Percentiles rank a stretch among this genome's conserved stretches.
Evolutionary conservation across 2,797 vertebrate species (phyloP).

Genomic region (Anomalospiza imberbis): DNA sequence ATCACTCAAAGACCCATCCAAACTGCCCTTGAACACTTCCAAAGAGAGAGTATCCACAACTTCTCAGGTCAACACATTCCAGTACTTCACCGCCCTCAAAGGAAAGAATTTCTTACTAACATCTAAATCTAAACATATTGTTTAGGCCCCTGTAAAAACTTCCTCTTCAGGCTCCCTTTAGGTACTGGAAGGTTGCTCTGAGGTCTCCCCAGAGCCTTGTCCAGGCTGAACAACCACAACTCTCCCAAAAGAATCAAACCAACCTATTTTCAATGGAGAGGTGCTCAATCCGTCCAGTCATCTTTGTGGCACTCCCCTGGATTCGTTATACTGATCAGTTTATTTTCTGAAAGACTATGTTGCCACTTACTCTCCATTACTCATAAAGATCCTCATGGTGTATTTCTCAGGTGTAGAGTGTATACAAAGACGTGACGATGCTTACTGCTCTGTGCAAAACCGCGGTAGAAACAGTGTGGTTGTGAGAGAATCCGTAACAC

Average conservation of each 20-base stretch:
- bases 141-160: neutral
- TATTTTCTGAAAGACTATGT: neutral
- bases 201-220: neutral
- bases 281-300: neutral
- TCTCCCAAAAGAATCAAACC: neutral
- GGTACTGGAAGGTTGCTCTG: neutral
- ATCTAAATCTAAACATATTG: neutral
- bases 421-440: neutral
- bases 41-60: neutral
- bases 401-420: neutral
- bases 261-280: neutral
- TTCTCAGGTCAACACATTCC: neutral
- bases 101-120: neutral
- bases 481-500: neutral
- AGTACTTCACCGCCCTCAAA: neutral
- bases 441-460: neutral
- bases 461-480: neutral
- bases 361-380: neutral
- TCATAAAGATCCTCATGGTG: neutral
- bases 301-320: neutral
- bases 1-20: neutral
- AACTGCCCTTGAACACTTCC: neutral
- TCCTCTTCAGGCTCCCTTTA: neutral
- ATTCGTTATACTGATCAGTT: neutral
- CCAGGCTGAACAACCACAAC: neutral